Percentiles rank a stretch among this genome's conserved stretches.
Evolutionary conservation across 2,113 vertebrate genomes (phyloP).

Genomic region (Pteruthius melanotis): DNA sequence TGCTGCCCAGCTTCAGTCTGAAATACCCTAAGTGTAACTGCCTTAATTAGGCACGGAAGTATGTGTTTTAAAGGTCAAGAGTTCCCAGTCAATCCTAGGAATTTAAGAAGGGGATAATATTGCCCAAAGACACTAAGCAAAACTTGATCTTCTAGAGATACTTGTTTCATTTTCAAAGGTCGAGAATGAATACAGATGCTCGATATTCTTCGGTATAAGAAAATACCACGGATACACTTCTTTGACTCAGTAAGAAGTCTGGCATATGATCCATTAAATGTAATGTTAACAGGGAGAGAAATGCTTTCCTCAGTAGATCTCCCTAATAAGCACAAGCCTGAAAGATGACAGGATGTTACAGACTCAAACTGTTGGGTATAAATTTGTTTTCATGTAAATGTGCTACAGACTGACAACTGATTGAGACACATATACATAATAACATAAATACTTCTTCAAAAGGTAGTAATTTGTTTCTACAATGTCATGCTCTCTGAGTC

Average conservation of each 20-base stretch:
- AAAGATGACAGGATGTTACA: background rate
- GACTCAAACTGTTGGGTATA: background rate
- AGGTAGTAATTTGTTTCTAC: background rate
- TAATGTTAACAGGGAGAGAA: background rate
- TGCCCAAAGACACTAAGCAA: conserved; percentile 39
- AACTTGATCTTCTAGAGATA: conserved; percentile 42
- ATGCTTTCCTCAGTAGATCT: background rate
- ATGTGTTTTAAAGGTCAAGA: conserved; percentile 54
- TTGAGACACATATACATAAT: background rate
- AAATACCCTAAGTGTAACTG: background rate
- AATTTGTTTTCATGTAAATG: background rate
- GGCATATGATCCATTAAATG: background rate
- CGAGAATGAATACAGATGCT: conserved; percentile 3
- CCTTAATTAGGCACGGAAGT: background rate
- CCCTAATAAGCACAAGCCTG: background rate
- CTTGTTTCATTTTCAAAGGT: conserved; percentile 49
- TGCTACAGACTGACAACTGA: background rate
- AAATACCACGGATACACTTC: conserved; percentile 19
- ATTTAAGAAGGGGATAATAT: conserved; percentile 58
- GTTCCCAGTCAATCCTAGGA: conserved; percentile 37
- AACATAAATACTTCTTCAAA: background rate
- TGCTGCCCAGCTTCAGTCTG: background rate
- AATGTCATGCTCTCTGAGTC: background rate
- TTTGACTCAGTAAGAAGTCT: background rate
- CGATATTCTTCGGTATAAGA: background rate